Evolutionary conservation across 2,113 vertebrate species (phyloP).

Genomic region (Phaethon lepturus): DNA sequence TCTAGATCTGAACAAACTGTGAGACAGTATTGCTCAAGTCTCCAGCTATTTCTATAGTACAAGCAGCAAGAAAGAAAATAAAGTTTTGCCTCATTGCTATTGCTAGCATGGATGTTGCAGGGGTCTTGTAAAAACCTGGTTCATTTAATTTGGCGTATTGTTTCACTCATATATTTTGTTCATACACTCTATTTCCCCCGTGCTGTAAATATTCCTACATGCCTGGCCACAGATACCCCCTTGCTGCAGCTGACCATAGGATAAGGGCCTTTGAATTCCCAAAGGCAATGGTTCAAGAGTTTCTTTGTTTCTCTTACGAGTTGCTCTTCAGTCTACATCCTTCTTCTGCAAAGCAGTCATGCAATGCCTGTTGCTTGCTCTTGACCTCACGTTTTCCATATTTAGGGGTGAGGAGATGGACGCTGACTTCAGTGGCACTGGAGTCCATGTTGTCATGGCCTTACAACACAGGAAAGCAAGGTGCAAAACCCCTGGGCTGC

Average conservation of each 20-base stretch:
- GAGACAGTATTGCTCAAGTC: not conserved
- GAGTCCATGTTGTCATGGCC: not conserved
- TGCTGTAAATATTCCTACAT: not conserved
- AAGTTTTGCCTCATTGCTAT: not conserved
- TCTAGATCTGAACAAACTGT: not conserved
- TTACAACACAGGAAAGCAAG: not conserved
- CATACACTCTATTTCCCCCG: accelerated
- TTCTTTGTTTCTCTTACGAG: not conserved
- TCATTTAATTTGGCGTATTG: not conserved
- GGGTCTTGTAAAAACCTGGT: not conserved
- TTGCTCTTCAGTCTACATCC: not conserved
- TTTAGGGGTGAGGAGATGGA: not conserved
- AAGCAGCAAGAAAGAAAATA: not conserved
- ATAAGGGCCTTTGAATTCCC: not conserved
- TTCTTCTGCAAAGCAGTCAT: not conserved
- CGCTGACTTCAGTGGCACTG: not conserved
- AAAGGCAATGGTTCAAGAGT: not conserved
- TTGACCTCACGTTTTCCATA: not conserved
- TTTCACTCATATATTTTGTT: not conserved
- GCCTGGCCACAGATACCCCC: not conserved
- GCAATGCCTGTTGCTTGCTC: not conserved
- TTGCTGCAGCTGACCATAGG: not conserved
- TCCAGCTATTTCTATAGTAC: not conserved
- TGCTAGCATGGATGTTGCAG: not conserved
- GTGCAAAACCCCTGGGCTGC: not conserved